phyloP scores from a whole-genome alignment of 2,888 invertebrate genomes.

The Zygaena filipendulae region DNA sequence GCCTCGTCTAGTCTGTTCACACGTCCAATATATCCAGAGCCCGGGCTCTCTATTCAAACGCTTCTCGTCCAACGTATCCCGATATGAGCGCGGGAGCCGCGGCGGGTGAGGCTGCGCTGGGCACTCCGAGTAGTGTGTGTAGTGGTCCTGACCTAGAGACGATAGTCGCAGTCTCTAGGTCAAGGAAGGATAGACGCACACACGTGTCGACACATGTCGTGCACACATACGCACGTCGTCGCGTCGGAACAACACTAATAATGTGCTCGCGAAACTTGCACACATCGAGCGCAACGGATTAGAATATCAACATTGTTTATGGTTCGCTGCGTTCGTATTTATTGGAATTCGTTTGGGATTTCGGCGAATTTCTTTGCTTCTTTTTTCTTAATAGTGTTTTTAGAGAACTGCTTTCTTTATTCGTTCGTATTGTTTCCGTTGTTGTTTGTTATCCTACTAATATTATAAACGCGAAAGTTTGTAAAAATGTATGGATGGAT shows the following conservation, averaged over 20 bases:
- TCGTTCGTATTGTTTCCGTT: no score
- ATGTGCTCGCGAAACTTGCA: no score
- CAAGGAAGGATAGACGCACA: conserved; percentile 66
- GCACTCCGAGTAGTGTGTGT: conserved; percentile 42
- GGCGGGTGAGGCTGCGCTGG: conserved; percentile 27
- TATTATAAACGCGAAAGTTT: no score
- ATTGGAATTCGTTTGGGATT: background rate
- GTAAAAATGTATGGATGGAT: no score
- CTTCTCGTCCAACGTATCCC: conserved; percentile 18
- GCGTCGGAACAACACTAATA: no score
- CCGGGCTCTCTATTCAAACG: conserved; percentile 27
- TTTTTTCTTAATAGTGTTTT: no score
- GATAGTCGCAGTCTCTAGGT: conserved; percentile 60
- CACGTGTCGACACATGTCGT: no score
- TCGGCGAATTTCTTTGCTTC: no score
- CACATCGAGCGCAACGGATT: no score
- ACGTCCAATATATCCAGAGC: conserved; percentile 31
- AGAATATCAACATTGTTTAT: conserved; percentile 7
- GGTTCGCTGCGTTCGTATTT: conserved; percentile 2
- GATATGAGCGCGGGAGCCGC: conserved; percentile 12
- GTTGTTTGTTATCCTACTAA: no score
- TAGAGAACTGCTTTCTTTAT: no score
- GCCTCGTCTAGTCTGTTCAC: conserved; percentile 48
- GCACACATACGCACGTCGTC: conserved; percentile 2
- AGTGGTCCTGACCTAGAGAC: conserved; percentile 63